Percentiles rank a stretch among this genome's conserved stretches.
These are phyloP conservation scores for Poeciliopsis turneri DNA, from an alignment of 2,797 vertebrate species.

Conservation along the genomic window DNA sequence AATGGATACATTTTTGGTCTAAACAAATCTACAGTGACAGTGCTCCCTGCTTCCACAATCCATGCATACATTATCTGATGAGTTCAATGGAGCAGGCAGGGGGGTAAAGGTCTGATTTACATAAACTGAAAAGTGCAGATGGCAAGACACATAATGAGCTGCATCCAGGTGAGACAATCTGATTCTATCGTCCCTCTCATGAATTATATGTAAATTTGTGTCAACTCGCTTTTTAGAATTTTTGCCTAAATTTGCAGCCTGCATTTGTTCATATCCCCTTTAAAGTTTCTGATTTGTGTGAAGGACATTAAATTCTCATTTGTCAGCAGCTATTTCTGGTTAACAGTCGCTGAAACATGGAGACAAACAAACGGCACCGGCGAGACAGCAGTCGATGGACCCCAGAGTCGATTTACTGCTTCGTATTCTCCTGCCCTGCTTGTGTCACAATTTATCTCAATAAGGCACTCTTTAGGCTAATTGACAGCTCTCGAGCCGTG, in stretches of 20 bases:
- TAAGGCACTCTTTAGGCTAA: constrained; percentile 57
- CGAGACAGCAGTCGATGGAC: constrained; percentile 27
- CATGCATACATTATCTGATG: constrained; percentile 35
- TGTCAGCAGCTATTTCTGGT: constrained; percentile 20
- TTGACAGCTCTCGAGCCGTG: constrained; percentile 41
- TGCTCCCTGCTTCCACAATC: constrained; percentile 19
- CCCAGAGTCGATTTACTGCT: constrained; percentile 33
- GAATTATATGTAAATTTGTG: neutral
- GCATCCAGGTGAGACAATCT: constrained; percentile 9
- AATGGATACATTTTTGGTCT: constrained; percentile 19
- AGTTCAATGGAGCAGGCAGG: constrained; percentile 17
- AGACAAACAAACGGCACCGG: neutral
- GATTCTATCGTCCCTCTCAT: neutral
- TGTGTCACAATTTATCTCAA: constrained; percentile 41
- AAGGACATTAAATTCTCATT: constrained; percentile 16
- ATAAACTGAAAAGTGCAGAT: constrained; percentile 57
- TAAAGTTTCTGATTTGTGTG: constrained; percentile 7
- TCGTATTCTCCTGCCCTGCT: constrained; percentile 14
- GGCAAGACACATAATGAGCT: constrained; percentile 25
- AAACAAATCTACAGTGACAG: constrained; percentile 27
- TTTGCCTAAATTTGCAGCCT: neutral
- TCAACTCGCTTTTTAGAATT: neutral
- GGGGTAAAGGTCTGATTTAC: constrained; percentile 44
- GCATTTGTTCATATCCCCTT: neutral
- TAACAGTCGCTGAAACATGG: neutral